phyloP scores from a whole-genome alignment of 2,888 invertebrate genomes.

The Drosophila greeni region DNA sequence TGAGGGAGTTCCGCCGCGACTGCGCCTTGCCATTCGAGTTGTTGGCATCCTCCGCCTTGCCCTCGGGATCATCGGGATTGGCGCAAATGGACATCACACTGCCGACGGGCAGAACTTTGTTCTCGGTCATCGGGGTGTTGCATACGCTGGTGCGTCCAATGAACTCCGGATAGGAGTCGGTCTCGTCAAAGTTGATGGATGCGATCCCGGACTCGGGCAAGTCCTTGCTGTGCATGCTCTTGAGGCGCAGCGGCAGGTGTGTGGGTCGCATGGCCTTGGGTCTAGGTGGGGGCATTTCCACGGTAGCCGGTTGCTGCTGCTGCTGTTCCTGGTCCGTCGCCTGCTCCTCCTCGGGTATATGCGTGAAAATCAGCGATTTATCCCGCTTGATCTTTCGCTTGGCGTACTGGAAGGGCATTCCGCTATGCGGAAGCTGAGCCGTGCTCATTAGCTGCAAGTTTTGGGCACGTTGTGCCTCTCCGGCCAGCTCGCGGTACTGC shows the following conservation, averaged over 20 bases:
- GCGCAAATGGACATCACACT: conserved; percentile 87
- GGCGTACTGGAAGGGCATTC: conserved; percentile 75
- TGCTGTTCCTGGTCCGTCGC: conserved; percentile 5
- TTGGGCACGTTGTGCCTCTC: conserved; percentile 79
- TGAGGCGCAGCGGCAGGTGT: conserved; percentile 82
- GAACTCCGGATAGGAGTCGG: conserved; percentile 81
- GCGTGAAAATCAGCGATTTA: conserved; percentile 88
- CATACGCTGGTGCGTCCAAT: conserved; percentile 87
- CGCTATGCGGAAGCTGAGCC: conserved; percentile 65
- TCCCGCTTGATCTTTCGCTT: conserved; percentile 85
- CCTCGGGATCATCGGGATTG: conserved; percentile 80
- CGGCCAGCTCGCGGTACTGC: conserved; percentile 81
- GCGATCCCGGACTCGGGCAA: conserved; percentile 78
- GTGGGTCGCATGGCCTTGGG: conserved; percentile 80
- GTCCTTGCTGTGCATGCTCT: conserved; percentile 77
- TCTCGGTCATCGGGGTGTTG: conserved; percentile 88
- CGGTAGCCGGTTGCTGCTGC: neutral
- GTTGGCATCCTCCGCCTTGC: conserved; percentile 51
- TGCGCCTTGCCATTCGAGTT: conserved; percentile 60
- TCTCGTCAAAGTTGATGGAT: conserved; percentile 81
- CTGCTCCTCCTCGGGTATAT: conserved; percentile 86
- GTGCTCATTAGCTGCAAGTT: conserved; percentile 75
- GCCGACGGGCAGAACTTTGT: conserved; percentile 86
- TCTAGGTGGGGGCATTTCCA: conserved; percentile 48
- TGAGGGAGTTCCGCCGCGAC: conserved; percentile 68